Base-by-base conservation (phyloP, 2,888 invertebrate genomes). In the Euclidia mi region DNA sequence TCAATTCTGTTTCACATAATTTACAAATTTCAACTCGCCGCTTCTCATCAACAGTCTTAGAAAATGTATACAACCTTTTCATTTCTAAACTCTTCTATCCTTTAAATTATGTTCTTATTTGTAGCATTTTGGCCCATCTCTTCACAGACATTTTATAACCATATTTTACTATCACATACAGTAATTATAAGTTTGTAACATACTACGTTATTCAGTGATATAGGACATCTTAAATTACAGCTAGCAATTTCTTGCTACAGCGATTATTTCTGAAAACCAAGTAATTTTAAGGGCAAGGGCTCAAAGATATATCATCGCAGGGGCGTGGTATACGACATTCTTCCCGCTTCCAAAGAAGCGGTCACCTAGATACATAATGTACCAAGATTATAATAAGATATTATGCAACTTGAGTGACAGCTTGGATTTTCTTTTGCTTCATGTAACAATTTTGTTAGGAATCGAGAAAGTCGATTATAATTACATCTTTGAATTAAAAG, bases 251-350 rank as follows among this genome's bases (percentile, higher is more conserved):
- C 18, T 42, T 29, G 35, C n/a, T n/a, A n/a, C 29, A 37, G 15
- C 29, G 12, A 18, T 35, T 34, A 51, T 44, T 51, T 15, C 35
- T 53, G 53, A n/a, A 15, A 20, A 25, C 32, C 20, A 44, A 37
- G 43, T 40, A 38, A 31, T 38, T 29, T 43, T 12, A 29, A 31
- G 17, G 15, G 14, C 32, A 38, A 40, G 32, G 17, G 15, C 46
- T 38, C 29, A 3, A 10, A 29, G 46, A 28, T 37, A 47, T 38
- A 47, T 47, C 25, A 50, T 35, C 3, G 35, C 9, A 11, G 10
- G 31, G 29, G 11, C 25, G 34, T 20, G 32, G 20, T 20, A 25
- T 4, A 20, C 11, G 12, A 29, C 18, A 10, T 43, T 43, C 14
- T 43, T 50, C 10, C 12, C 14, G n/a, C n/a, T n/a, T 37, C 37